Conservation (phyloP, 1,140 invertebrate genomes). For the Glossosoma conforme region DNA sequence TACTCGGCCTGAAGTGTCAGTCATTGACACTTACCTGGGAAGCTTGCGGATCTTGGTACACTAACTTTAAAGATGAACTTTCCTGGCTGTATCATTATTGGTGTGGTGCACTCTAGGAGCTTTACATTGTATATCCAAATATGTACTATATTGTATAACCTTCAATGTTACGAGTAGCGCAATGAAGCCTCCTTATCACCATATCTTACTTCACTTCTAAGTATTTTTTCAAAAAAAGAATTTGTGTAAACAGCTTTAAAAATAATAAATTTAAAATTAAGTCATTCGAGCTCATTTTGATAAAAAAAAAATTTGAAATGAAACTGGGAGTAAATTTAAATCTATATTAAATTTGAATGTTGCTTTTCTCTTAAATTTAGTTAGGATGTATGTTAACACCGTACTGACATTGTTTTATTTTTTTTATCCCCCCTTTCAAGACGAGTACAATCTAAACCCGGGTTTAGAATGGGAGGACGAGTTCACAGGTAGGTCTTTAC, state of each 20-base stretch:
- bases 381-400: conserved; percentile 33
- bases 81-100: too few relatives aligned
- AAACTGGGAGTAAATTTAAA: conserved; percentile 26
- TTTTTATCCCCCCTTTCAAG: conserved; percentile 84
- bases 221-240: not conserved
- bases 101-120: too few relatives aligned
- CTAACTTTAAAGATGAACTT: not conserved
- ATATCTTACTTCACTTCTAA: too few relatives aligned
- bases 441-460: conserved; percentile 98
- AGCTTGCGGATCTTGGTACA: conserved; percentile 2
- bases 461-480: conserved; percentile 99
- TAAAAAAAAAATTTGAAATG: conserved; percentile 18
- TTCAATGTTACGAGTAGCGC: too few relatives aligned
- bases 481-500: conserved; percentile 90
- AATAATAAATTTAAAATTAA: not conserved
- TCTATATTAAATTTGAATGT: conserved; percentile 17
- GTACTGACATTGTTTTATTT: conserved; percentile 60
- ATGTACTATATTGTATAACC: too few relatives aligned
- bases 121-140: too few relatives aligned
- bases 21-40: too few relatives aligned
- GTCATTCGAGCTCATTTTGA: not conserved
- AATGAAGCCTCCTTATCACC: too few relatives aligned
- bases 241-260: conserved; percentile 1
- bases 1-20: too few relatives aligned
- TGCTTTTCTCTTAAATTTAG: conserved; percentile 25